Base-by-base conservation (phyloP, 2,113 vertebrate genomes). In the Mellivora capensis region DNA sequence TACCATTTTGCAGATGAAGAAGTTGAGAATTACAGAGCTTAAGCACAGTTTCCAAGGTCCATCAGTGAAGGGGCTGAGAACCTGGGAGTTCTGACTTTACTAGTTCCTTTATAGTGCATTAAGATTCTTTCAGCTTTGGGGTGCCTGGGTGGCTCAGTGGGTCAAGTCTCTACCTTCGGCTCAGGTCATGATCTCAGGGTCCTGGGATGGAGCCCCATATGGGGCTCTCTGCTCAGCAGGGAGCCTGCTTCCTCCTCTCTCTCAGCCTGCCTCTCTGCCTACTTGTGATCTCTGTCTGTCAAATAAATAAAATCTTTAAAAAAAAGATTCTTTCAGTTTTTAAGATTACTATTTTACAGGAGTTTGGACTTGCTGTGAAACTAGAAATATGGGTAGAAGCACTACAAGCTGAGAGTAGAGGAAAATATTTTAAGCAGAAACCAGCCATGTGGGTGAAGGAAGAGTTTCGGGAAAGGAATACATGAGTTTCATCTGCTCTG, bases 21-120 rank as follows among this genome's bases (percentile, higher is more conserved):
- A 71, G n/a, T 20, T 94, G 57, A 95, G 7, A 94, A 85, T 77
- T 39, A 84, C 54, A 94, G 64, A 89, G 54, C 93, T 80, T 71
- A 79, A 64, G 15, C 39, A 44, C 71, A 93, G 64, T 64, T 49
- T 83, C 37, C 89, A 49, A 93, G 15, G 37, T 42, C 25, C 31
- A 42, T 79, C 37, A 29, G 23, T 18, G 20, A 77, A 77, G 8
- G 31, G n/a, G 54, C 11, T 29, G 34, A 54, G 62, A 93, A 80
- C 12, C 21, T 5, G 5, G 31, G 59, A 52, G 23, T 90, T 86
- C 27, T 27, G 69, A 77, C 20, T 74, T 29, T 13, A 31, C 11
- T 59, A n/a, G 71, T 89, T 92, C 29, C 29, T 64, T 61, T 61
- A 34, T 21, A 61, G 52, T 54, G 57, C 29, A 29, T 85, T 39